A percentile compares a stretch with the other conserved stretches of the same genome.
Evolutionary conservation across 1,140 invertebrate genomes (phyloP).

Genomic region (Hylaeus anthracinus): DNA sequence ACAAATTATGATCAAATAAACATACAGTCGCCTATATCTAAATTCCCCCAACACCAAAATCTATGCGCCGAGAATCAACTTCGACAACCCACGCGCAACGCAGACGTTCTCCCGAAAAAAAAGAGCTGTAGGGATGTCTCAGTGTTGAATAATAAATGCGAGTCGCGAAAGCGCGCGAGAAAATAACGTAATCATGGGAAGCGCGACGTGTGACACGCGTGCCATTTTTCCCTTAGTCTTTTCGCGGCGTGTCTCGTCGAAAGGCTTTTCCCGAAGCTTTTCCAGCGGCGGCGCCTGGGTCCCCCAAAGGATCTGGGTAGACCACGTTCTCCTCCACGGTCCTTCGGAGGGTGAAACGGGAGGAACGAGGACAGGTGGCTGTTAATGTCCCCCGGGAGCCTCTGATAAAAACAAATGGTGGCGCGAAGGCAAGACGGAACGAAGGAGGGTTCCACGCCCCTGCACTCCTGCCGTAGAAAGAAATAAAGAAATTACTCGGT

Average conservation of each 20-base stretch:
- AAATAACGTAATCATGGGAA: constrained; percentile 76
- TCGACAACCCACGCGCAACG: not conserved
- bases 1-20: too few species aligned
- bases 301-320: constrained; percentile 62
- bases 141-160: constrained; percentile 77
- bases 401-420: constrained; percentile 80
- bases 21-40: too few species aligned
- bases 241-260: constrained; percentile 19
- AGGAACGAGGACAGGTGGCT: constrained; percentile 56
- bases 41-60: too few species aligned
- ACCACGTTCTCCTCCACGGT: constrained; percentile 53
- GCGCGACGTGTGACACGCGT: constrained; percentile 70
- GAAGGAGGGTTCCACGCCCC: constrained; percentile 44
- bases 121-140: not conserved
- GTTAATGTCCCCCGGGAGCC: constrained; percentile 68
- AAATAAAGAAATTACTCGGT: constrained; percentile 80
- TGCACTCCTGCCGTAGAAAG: constrained; percentile 52
- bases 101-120: not conserved
- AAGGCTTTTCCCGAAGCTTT: constrained; percentile 55
- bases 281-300: constrained; percentile 18
- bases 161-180: constrained; percentile 51
- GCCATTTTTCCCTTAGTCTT: constrained; percentile 51
- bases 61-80: too few species aligned
- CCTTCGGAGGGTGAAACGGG: constrained; percentile 27
- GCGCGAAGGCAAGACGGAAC: constrained; percentile 60